phyloP scores from a whole-genome alignment of 1,140 invertebrate species.

The Oreohelix idahoensis region DNA sequence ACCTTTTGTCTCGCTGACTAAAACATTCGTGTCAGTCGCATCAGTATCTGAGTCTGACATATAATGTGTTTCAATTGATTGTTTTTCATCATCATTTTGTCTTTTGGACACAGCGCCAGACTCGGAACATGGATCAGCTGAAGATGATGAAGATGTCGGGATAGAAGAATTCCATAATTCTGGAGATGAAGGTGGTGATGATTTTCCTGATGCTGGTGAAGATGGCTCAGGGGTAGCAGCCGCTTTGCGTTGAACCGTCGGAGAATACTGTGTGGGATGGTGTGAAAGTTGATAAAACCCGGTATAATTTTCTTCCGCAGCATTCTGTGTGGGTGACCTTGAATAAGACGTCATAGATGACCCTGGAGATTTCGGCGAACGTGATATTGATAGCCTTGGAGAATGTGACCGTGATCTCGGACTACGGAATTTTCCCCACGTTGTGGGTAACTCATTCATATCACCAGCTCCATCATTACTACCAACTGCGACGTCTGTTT shows the following conservation, averaged over 20 bases:
- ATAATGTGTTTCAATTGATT: too few relatives aligned
- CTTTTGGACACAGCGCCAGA: neutral
- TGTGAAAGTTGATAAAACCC: neutral
- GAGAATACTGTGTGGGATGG: neutral
- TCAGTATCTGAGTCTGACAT: too few relatives aligned
- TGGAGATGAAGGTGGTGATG: neutral
- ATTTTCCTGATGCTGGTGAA: neutral
- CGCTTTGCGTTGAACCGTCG: neutral
- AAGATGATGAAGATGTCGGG: neutral
- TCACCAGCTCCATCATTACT: neutral
- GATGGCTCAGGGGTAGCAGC: neutral
- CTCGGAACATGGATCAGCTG: neutral
- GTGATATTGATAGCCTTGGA: neutral
- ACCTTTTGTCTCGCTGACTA: too few relatives aligned
- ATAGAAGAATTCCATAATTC: neutral
- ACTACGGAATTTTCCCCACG: neutral
- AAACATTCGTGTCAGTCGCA: too few relatives aligned
- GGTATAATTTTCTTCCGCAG: neutral
- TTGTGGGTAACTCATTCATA: neutral
- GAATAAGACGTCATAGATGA: neutral
- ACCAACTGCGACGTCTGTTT: neutral
- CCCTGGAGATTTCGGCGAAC: neutral
- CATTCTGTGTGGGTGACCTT: neutral
- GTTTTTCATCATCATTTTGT: neutral
- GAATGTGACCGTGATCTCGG: slow-evolving; percentile 9